Percentiles rank a stretch among this genome's conserved stretches.
phyloP scores from a whole-genome alignment of 2,797 vertebrate species.

The Tenualosa ilisha region DNA sequence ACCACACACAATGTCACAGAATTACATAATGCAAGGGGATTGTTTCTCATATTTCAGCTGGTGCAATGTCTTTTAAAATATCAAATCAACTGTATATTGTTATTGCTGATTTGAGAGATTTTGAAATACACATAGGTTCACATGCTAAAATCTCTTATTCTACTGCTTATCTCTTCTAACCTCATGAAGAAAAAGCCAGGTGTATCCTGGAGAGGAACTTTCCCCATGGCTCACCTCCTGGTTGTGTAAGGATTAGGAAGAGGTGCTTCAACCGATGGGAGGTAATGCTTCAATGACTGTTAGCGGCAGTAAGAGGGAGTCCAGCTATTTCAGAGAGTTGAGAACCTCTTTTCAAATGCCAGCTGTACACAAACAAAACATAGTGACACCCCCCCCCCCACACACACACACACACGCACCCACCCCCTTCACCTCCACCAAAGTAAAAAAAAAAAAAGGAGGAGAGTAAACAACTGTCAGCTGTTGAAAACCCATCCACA shows the following conservation, averaged over 20 bases:
- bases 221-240: background rate
- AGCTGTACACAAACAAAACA: background rate
- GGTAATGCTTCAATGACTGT: background rate
- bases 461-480: slow-evolving; percentile 44
- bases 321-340: background rate
- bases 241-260: background rate
- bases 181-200: background rate
- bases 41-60: background rate
- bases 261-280: background rate
- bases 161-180: background rate
- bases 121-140: background rate
- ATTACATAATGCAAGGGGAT: background rate
- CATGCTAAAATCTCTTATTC: too few relatives aligned
- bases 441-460: slow-evolving; percentile 52
- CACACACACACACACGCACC: background rate
- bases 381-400: slow-evolving; percentile 20
- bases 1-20: background rate
- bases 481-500: slow-evolving; percentile 52
- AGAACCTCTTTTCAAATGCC: background rate
- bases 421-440: background rate
- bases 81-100: too few relatives aligned
- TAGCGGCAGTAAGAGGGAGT: background rate
- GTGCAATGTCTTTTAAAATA: background rate
- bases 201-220: background rate
- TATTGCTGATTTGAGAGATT: too few relatives aligned